Base-by-base conservation (phyloP, 2,113 vertebrate genomes). In the Poeciliopsis turrubarensis region DNA sequence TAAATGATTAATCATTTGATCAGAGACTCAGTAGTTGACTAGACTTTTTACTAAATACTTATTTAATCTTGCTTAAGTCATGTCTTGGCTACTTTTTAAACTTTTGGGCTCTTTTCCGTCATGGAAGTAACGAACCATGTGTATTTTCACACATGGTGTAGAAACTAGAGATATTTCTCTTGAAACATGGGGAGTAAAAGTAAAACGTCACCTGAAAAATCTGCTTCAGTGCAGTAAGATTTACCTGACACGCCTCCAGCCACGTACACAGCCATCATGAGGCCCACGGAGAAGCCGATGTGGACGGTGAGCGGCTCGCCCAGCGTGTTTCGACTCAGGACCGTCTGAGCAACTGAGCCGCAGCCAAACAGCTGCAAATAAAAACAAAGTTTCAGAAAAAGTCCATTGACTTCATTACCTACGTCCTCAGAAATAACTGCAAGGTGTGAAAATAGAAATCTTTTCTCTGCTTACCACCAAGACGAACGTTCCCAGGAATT, bases 401-500 rank as follows among this genome's bases (percentile, higher is more conserved):
- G n/a, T 14, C 39, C 44, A 47, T 25, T 6, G 32, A 27, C 6
- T 3, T 26, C 2, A 13, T 12, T 13, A 34, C 25, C 10, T 63
- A 15, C 17, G 13, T 47, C 17, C 34, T 25, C 17, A 57, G 2
- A 71, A 51, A 60, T 1, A 31, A 32, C 29, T 51, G 41, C 1
- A 44, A 39, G 65, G 11, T 22, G 7, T 12, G 22, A 31, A 8
- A 64, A 17, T 25, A 57, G 9, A 57, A 0, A 37, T 70, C 29
- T 71, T 26, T 51, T 11, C n/a, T 12, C 6, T 80, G 98, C 97
- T 98, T 92, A 99, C 97, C 72, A 98, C 95, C 93, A 98, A 29
- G 78, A 97, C 90, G 80, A 96, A 96, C 0, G 97, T 98, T 65
- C 96, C 97, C 86, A 99, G 92, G 92, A 98, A 96, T 91, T 99